Conservation (phyloP, 2,888 invertebrate species). For the Drosophila histrio region DNA sequence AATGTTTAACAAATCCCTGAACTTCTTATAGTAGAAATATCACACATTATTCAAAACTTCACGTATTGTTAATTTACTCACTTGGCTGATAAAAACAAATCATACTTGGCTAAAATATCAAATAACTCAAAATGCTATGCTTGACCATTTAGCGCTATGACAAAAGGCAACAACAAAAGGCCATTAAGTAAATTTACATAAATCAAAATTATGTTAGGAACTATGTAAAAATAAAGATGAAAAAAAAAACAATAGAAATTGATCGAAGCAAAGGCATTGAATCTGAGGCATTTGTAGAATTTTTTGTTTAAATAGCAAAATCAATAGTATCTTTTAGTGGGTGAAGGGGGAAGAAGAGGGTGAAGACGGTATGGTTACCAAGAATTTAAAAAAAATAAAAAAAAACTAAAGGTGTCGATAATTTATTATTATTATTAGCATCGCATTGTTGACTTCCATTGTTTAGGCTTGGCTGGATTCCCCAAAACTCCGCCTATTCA, state of each 20-base stretch:
- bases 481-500: conserved; percentile 2
- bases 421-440: conserved; percentile 73
- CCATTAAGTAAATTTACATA: conserved; percentile 73
- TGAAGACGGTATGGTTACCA: neutral
- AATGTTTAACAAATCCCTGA: neutral
- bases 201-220: conserved; percentile 56
- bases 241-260: conserved; percentile 44
- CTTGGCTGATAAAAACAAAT: neutral
- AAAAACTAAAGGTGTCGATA: conserved; percentile 63
- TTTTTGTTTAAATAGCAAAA: conserved; percentile 45
- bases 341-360: neutral
- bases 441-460: conserved; percentile 55
- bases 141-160: conserved; percentile 59
- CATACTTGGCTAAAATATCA: conserved; percentile 25
- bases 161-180: conserved; percentile 71
- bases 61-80: conserved; percentile 14
- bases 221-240: conserved; percentile 9
- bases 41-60: conserved; percentile 5
- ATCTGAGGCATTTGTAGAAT: conserved; percentile 52
- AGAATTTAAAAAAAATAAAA: conserved; percentile 15
- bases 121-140: conserved; percentile 41
- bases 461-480: conserved; percentile 33
- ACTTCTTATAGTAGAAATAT: neutral
- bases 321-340: conserved; percentile 30
- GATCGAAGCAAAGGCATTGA: conserved; percentile 44